A percentile compares a stretch with the other conserved stretches of the same genome.
Evolutionary conservation across 30 jellyfish, hydroid and myxozoan species (phyloP).

Genomic region (Hydra vulgaris): DNA sequence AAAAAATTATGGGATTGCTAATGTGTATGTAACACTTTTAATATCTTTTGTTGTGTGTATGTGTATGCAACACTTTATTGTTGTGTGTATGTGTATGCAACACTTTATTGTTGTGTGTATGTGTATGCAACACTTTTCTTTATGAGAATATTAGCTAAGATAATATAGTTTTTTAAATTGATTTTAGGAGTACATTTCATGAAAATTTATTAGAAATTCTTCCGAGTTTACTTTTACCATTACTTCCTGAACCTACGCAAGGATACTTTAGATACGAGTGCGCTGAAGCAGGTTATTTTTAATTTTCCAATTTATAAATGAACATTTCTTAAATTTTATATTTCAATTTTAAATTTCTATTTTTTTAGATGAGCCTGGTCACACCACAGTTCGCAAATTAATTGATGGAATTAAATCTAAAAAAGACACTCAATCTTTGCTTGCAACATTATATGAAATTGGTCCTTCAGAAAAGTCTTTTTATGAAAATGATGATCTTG

Average conservation of each 20-base stretch:
- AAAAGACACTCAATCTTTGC: slow-evolving; percentile 34
- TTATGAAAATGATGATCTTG: slow-evolving; percentile 37
- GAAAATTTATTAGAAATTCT: slow-evolving; percentile 19
- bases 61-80: too few relatives aligned
- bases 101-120: too few relatives aligned
- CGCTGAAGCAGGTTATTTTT: slow-evolving; percentile 36
- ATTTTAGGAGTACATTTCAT: slow-evolving; percentile 33
- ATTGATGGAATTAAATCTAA: slow-evolving; percentile 73
- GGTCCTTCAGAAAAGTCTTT: slow-evolving; percentile 65
- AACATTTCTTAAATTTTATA: not conserved
- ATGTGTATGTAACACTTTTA: too few relatives aligned
- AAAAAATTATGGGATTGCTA: too few relatives aligned
- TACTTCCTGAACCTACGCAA: slow-evolving; percentile 61
- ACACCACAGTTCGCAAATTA: slow-evolving; percentile 51
- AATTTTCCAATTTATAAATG: not conserved
- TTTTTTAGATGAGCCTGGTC: slow-evolving; percentile 57
- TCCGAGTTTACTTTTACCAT: slow-evolving; percentile 31
- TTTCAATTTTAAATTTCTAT: not conserved
- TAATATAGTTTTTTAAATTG: too few relatives aligned
- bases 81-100: too few relatives aligned
- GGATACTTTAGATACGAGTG: slow-evolving; percentile 78
- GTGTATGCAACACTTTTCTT: too few relatives aligned
- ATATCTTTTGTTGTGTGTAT: too few relatives aligned
- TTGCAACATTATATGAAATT: slow-evolving; percentile 47
- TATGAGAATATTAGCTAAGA: too few relatives aligned